Evolutionary conservation across 2,888 invertebrate species (phyloP).

Genomic region (Fissipunctia ypsillon): DNA sequence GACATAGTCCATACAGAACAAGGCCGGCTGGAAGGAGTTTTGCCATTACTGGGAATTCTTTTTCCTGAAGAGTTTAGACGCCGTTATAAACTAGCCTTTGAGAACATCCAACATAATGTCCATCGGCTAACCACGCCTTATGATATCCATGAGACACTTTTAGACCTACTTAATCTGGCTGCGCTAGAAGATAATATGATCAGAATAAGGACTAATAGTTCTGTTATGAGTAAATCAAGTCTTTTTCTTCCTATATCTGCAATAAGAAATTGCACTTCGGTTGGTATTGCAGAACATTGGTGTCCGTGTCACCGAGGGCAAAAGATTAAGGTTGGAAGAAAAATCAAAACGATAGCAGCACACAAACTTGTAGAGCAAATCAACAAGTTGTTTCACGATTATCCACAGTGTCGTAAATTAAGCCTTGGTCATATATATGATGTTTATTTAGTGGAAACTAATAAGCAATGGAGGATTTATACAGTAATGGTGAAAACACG

Average conservation of each 20-base stretch:
- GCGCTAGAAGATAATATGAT: conserved; percentile 69
- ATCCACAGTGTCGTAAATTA: conserved; percentile 92
- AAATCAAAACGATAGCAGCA: conserved; percentile 89
- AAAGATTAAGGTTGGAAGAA: conserved; percentile 87
- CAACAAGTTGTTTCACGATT: conserved; percentile 90
- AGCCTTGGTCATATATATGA: conserved; percentile 81
- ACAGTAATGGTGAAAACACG: conserved; percentile 90
- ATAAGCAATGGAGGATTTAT: conserved; percentile 85
- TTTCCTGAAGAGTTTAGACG: conserved; percentile 93
- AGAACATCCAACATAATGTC: conserved; percentile 92
- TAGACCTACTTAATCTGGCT: conserved; percentile 91
- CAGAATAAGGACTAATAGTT: conserved; percentile 72
- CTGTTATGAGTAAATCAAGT: conserved; percentile 90
- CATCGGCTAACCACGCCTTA: conserved; percentile 93
- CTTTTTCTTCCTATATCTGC: conserved; percentile 93
- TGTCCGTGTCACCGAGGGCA: conserved; percentile 94
- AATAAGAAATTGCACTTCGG: conserved; percentile 93
- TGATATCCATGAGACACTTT: conserved; percentile 94
- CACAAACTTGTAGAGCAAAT: conserved; percentile 91
- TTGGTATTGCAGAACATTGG: conserved; percentile 95
- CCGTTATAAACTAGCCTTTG: conserved; percentile 90
- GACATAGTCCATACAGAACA: conserved; percentile 94
- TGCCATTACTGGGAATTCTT: conserved; percentile 94
- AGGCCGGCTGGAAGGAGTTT: conserved; percentile 95
- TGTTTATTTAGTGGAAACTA: conserved; percentile 88